These are phyloP conservation scores for Desmophyllum pertusum DNA, from an alignment of 92 coral and sea anemone species.

Conservation along the genomic window DNA sequence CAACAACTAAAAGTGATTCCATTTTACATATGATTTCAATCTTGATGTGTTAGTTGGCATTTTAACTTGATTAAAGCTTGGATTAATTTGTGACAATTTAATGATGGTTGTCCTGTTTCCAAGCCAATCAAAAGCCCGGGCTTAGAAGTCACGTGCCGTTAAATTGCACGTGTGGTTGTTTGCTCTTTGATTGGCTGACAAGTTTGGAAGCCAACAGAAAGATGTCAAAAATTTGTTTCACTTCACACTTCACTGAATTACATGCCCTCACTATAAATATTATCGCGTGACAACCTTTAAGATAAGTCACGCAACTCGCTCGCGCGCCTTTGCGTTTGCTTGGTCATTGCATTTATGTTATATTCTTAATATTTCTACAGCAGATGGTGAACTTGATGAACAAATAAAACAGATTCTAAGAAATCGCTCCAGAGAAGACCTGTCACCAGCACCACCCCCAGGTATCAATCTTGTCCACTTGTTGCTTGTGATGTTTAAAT, in stretches of 20 bases:
- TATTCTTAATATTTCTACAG: conserved; percentile 10
- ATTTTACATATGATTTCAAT: neutral
- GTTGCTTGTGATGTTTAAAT: too few relatives aligned
- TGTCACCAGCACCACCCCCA: conserved; percentile 38
- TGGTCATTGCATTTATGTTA: neutral
- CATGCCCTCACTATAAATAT: too few relatives aligned
- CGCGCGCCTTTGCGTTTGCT: neutral
- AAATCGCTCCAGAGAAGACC: conserved; percentile 72
- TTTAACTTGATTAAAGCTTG: neutral
- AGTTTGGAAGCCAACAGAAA: neutral
- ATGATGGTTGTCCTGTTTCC: too few relatives aligned
- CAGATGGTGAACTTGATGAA: conserved; percentile 47
- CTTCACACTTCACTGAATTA: too few relatives aligned
- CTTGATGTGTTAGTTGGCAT: neutral
- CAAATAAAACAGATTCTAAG: conserved; percentile 78
- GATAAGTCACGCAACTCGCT: neutral
- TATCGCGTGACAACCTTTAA: neutral
- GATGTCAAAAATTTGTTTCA: neutral
- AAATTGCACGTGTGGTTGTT: neutral
- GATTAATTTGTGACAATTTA: neutral
- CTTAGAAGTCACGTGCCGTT: neutral
- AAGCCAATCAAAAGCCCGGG: neutral
- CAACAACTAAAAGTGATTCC: neutral
- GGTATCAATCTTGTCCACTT: conserved; percentile 10
- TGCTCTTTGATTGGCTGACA: neutral